A percentile compares a stretch with the other conserved stretches of the same genome.
phyloP scores from a whole-genome alignment of 2,113 vertebrate genomes.

The Pelobates fuscus region DNA sequence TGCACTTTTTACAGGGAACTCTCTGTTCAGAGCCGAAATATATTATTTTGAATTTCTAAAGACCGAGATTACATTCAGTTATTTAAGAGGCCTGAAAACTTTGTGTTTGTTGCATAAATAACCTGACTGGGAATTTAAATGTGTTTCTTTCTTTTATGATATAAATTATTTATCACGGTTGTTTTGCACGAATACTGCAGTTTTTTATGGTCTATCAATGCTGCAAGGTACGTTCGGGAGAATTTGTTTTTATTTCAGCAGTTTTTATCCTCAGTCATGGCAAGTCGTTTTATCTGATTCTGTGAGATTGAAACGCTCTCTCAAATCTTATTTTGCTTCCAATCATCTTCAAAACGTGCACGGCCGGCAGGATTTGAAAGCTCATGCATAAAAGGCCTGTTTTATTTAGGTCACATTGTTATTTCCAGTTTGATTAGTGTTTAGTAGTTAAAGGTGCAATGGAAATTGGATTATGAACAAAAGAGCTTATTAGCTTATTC shows the following conservation, averaged over 20 bases:
- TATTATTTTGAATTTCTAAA: no score
- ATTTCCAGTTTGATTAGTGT: background rate
- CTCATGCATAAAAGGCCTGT: background rate
- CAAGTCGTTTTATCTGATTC: conserved; percentile 28
- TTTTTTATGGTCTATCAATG: no score
- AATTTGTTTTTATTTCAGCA: conserved; percentile 27
- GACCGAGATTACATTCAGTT: no score
- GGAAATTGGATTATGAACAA: background rate
- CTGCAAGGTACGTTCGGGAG: background rate
- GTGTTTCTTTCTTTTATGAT: no score
- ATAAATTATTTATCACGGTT: no score
- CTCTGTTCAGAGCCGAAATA: no score
- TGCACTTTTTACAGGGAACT: no score
- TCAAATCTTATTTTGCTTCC: conserved; percentile 18
- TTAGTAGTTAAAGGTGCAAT: background rate
- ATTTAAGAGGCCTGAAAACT: no score
- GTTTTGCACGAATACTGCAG: no score
- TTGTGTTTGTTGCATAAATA: no score
- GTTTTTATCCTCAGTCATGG: background rate
- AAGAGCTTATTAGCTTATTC: background rate
- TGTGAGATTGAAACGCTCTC: conserved; percentile 5
- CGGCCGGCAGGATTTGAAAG: conserved; percentile 3
- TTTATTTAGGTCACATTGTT: conserved; percentile 14
- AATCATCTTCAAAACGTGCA: conserved; percentile 18
- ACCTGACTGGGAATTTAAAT: no score